phyloP scores from a whole-genome alignment of 2,888 invertebrate genomes.

The Craniophora ligustri region DNA sequence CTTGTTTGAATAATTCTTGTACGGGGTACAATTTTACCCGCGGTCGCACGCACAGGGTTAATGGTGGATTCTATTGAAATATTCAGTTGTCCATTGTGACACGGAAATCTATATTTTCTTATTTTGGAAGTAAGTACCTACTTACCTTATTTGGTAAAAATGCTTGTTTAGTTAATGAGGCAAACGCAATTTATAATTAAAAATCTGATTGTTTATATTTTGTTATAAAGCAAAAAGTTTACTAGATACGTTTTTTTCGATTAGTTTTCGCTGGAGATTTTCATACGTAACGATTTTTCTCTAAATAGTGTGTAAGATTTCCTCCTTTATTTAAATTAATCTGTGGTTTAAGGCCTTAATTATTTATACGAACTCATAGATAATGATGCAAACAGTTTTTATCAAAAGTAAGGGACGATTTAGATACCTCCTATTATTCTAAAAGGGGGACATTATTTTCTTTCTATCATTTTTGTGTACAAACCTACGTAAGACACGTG shows the following conservation, averaged over 20 bases:
- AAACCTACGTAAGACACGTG: slow-evolving; percentile 61
- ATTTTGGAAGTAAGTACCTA: slow-evolving; percentile 10
- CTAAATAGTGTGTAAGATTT: too few species aligned
- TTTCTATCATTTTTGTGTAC: slow-evolving; percentile 20
- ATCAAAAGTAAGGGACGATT: not conserved
- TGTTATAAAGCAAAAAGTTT: too few species aligned
- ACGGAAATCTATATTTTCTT: too few species aligned
- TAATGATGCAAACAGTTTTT: not conserved
- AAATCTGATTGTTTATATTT: too few species aligned
- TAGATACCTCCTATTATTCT: slow-evolving; percentile 26
- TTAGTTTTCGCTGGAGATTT: too few species aligned
- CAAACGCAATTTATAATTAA: too few species aligned
- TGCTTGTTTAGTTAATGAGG: not conserved
- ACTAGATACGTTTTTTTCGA: too few species aligned
- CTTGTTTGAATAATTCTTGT: slow-evolving; percentile 64
- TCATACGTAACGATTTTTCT: too few species aligned
- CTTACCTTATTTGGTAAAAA: not conserved
- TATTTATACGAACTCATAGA: not conserved
- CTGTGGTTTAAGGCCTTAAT: too few species aligned
- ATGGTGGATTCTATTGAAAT: slow-evolving; percentile 52
- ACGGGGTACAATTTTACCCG: slow-evolving; percentile 49
- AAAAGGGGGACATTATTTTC: slow-evolving; percentile 25
- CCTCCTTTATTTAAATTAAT: too few species aligned
- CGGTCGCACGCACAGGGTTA: slow-evolving; percentile 56
- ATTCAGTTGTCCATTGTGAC: slow-evolving; percentile 46